Percentiles rank a stretch among this genome's conserved stretches.
Evolutionary conservation across 1,140 invertebrate species (phyloP).

Genomic region (Orchesella cincta): DNA sequence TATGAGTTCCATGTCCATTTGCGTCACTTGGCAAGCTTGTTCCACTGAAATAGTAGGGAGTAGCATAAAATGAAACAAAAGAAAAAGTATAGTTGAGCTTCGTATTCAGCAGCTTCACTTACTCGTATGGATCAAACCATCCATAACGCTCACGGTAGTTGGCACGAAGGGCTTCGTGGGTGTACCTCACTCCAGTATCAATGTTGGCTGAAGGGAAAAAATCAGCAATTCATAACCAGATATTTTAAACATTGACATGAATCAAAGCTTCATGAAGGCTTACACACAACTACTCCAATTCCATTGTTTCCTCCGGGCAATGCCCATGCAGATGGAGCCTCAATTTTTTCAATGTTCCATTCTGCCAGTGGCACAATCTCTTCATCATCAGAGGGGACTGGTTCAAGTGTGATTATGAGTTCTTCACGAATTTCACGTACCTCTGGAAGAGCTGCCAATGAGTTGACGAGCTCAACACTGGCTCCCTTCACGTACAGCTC

Average conservation of each 20-base stretch:
- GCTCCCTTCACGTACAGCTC: constrained; percentile 27
- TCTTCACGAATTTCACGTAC: constrained; percentile 31
- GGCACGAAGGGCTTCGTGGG: not conserved
- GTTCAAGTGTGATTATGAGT: not conserved
- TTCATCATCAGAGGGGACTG: not conserved
- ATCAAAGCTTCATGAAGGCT: constrained; percentile 2
- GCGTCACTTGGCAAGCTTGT: not conserved
- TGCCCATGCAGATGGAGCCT: constrained; percentile 25
- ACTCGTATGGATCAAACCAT: constrained; percentile 19
- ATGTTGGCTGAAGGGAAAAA: not conserved
- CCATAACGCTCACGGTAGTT: not conserved
- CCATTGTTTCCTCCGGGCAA: constrained; percentile 35
- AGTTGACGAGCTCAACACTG: not conserved
- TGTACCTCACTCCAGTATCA: not conserved
- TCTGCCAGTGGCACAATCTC: not conserved
- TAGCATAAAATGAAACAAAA: not conserved
- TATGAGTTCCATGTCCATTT: constrained; percentile 8
- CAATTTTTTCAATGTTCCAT: constrained; percentile 28
- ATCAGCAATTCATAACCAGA: not conserved
- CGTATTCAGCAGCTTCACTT: not conserved
- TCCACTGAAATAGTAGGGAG: too few relatives aligned
- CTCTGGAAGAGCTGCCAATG: constrained; percentile 2
- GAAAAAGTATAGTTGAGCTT: not conserved
- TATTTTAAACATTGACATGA: not conserved
- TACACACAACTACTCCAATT: not conserved